phyloP scores from a whole-genome alignment of 2,888 invertebrate species.

The Stenichneumon culpator region DNA sequence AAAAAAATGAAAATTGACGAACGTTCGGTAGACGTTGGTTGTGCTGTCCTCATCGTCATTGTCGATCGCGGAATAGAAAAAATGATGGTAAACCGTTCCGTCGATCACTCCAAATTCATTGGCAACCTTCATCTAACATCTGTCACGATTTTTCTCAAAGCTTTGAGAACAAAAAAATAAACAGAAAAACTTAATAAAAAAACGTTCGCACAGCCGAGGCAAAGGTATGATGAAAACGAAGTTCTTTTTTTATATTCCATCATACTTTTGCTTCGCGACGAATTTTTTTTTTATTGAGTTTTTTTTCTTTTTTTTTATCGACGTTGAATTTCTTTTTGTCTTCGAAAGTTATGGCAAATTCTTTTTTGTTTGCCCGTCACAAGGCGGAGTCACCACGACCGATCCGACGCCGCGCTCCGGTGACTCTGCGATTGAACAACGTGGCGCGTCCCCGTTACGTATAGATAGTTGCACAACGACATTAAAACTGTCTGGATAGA shows the following conservation, averaged over 20 bases:
- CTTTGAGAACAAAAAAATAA: background rate
- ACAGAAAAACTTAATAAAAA: background rate
- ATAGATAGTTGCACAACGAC: conserved; percentile 76
- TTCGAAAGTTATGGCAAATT: conserved; percentile 15
- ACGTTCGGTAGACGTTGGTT: conserved; percentile 56
- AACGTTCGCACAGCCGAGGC: background rate
- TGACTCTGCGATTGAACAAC: conserved; percentile 47
- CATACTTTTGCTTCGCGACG: background rate
- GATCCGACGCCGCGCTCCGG: conserved; percentile 25
- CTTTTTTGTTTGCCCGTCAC: conserved; percentile 39
- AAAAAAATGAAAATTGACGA: conserved; percentile 47
- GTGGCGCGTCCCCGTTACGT: conserved; percentile 55
- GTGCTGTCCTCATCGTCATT: conserved; percentile 40
- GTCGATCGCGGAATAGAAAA: conserved; percentile 23
- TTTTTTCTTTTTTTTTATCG: background rate
- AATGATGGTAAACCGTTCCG: conserved; percentile 1
- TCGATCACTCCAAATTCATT: conserved; percentile 2
- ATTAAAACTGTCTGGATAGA: conserved; percentile 76
- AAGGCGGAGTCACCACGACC: conserved; percentile 41
- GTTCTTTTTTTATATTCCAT: background rate
- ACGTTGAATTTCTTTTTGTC: background rate
- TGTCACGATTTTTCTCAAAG: background rate
- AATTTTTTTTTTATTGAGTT: background rate
- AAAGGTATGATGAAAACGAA: background rate
- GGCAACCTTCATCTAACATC: conserved; percentile 10